Percentiles rank a stretch among this genome's conserved stretches.
Evolutionary conservation across 1,140 invertebrate genomes (phyloP).

Genomic region (Bombus difficillimus): DNA sequence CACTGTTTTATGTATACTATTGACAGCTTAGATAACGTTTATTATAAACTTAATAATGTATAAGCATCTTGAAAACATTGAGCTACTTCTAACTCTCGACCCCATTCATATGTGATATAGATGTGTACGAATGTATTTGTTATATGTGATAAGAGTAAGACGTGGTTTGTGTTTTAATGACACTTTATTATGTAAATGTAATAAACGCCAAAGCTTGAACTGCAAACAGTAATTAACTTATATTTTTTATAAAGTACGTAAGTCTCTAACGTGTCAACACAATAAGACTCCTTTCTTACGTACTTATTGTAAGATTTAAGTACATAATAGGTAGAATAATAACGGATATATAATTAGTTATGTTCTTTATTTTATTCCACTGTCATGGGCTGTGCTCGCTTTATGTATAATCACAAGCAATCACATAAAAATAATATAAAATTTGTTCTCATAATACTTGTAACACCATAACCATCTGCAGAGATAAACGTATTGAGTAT

Average conservation of each 20-base stretch:
- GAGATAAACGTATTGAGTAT: constrained; percentile 34
- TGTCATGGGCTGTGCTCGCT: constrained; percentile 36
- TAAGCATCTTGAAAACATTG: neutral
- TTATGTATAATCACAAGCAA: constrained; percentile 23
- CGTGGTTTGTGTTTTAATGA: neutral
- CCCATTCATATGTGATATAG: constrained; percentile 34
- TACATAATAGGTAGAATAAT: neutral
- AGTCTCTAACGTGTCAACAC: neutral
- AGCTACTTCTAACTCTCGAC: constrained; percentile 3
- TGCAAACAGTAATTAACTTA: constrained; percentile 6
- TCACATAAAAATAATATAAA: constrained; percentile 39
- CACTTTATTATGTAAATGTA: neutral
- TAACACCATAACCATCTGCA: constrained; percentile 42
- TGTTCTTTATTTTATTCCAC: constrained; percentile 34
- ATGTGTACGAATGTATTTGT: neutral
- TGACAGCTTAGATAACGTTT: neutral
- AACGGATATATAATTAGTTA: constrained; percentile 7
- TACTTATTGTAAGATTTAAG: neutral
- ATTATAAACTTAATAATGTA: neutral
- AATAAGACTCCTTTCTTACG: neutral
- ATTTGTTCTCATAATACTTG: constrained; percentile 44
- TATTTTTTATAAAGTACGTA: neutral
- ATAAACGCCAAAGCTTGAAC: constrained; percentile 9
- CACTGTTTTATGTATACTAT: neutral
- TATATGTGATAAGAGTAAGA: constrained; percentile 18